Percentiles rank a stretch among this genome's conserved stretches.
These are phyloP conservation scores for Carpatolechia fugitivella DNA, from an alignment of 2,888 invertebrate species.

Conservation along the genomic window DNA sequence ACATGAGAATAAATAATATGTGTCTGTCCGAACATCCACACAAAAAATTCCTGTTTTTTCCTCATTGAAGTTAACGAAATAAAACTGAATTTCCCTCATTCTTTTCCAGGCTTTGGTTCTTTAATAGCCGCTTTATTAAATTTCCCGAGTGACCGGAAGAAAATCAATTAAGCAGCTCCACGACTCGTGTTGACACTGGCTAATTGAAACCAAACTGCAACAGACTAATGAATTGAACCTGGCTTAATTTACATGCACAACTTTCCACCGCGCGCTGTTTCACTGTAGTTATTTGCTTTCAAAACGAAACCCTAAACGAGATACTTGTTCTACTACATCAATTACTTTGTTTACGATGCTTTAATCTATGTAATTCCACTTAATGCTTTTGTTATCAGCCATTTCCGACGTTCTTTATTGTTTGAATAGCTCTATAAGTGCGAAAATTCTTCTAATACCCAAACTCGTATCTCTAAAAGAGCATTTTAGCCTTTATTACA, in stretches of 20 bases:
- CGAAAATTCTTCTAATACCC: constrained; percentile 6
- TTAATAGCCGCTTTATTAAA: constrained; percentile 26
- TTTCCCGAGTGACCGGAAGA: constrained; percentile 34
- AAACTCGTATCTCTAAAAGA: neutral
- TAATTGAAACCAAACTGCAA: constrained; percentile 67
- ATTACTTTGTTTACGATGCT: constrained; percentile 1
- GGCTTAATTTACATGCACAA: constrained; percentile 33
- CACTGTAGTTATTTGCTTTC: too few species aligned
- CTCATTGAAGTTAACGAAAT: neutral
- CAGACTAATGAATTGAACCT: constrained; percentile 48
- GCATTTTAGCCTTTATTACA: neutral
- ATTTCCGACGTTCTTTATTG: neutral
- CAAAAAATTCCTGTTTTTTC: neutral
- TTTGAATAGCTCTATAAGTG: constrained; percentile 7
- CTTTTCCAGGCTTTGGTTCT: constrained; percentile 5
- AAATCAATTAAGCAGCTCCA: constrained; percentile 51
- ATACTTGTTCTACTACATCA: neutral
- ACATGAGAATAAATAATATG: too few species aligned
- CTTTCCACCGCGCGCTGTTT: too few species aligned
- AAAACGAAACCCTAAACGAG: too few species aligned
- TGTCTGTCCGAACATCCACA: too few species aligned
- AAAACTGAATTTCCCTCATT: neutral
- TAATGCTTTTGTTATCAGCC: neutral
- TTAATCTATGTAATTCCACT: neutral
- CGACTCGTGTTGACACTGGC: constrained; percentile 56